Percentiles rank a stretch among this genome's conserved stretches.
Evolutionary conservation across 2,888 invertebrate genomes (phyloP).

Genomic region (Ornithoptera alexandrae): DNA sequence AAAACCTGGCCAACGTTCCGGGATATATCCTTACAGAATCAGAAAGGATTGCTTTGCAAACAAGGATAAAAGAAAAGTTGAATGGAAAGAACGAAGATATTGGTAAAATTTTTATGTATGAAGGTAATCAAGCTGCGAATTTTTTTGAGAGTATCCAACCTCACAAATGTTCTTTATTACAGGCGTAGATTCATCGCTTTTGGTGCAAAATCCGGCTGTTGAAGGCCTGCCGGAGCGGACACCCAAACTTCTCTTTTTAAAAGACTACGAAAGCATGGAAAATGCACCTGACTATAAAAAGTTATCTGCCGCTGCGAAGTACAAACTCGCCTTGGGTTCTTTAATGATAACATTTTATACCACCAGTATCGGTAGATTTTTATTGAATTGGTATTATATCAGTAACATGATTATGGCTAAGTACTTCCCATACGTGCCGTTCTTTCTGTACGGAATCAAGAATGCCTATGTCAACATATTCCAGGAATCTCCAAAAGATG

Average conservation of each 20-base stretch:
- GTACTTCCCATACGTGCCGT: constrained; percentile 81
- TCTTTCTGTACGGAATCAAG: constrained; percentile 76
- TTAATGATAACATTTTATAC: constrained; percentile 42
- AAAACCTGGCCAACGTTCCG: constrained; percentile 65
- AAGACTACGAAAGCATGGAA: constrained; percentile 47
- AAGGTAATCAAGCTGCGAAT: background rate
- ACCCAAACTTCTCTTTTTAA: constrained; percentile 35
- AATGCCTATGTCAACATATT: constrained; percentile 76
- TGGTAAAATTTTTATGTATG: constrained; percentile 27
- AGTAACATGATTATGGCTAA: constrained; percentile 76
- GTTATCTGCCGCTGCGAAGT: constrained; percentile 31
- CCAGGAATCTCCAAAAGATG: constrained; percentile 35
- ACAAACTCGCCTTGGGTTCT: constrained; percentile 24
- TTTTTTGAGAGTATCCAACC: background rate
- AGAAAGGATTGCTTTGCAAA: constrained; percentile 31
- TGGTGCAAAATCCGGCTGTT: constrained; percentile 35
- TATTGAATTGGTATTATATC: constrained; percentile 77
- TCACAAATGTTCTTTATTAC: background rate
- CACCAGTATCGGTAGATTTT: constrained; percentile 67
- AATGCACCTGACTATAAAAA: constrained; percentile 53
- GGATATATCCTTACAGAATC: constrained; percentile 55
- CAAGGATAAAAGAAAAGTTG: constrained; percentile 27
- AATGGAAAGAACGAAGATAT: constrained; percentile 32
- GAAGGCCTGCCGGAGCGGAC: constrained; percentile 31
- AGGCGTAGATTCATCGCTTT: constrained; percentile 17